A percentile compares a stretch with the other conserved stretches of the same genome.
Conservation (phyloP, 2,888 invertebrate genomes). For the Amphipoea lucens region DNA sequence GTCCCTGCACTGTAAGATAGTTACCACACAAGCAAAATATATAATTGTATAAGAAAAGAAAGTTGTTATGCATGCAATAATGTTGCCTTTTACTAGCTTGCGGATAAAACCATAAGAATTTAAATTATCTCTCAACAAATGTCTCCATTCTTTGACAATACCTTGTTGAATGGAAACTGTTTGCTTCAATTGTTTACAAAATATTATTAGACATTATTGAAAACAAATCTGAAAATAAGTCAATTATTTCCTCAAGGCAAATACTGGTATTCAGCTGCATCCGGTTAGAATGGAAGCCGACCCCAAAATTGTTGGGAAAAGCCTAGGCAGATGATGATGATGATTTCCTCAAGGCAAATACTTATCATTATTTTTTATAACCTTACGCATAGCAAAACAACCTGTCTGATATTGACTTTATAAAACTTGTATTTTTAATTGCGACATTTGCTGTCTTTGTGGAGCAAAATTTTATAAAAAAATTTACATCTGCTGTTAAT, state of each 20-base stretch:
- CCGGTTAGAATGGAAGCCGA: no score
- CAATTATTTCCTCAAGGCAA: constrained; percentile 26
- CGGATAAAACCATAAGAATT: constrained; percentile 8
- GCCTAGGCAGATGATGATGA: no score
- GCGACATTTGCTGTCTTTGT: background rate
- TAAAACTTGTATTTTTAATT: constrained; percentile 8
- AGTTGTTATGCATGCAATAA: constrained; percentile 12
- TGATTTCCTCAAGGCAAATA: background rate
- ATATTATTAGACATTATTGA: background rate
- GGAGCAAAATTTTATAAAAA: background rate
- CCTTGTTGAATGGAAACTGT: background rate
- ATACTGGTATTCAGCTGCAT: background rate
- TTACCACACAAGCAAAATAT: constrained; percentile 2
- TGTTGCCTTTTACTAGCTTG: constrained; percentile 18
- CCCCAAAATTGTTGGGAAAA: no score
- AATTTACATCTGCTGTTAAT: background rate
- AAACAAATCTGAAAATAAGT: constrained; percentile 24
- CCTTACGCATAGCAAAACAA: background rate
- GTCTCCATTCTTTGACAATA: background rate
- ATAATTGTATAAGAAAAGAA: constrained; percentile 40
- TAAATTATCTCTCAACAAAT: background rate
- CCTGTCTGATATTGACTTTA: background rate
- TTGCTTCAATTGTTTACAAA: constrained; percentile 6
- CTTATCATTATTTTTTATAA: background rate
- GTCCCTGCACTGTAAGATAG: background rate